These are phyloP conservation scores for Oasisia sp. DNA, from an alignment of 2,888 invertebrate genomes.

Conservation along the genomic window DNA sequence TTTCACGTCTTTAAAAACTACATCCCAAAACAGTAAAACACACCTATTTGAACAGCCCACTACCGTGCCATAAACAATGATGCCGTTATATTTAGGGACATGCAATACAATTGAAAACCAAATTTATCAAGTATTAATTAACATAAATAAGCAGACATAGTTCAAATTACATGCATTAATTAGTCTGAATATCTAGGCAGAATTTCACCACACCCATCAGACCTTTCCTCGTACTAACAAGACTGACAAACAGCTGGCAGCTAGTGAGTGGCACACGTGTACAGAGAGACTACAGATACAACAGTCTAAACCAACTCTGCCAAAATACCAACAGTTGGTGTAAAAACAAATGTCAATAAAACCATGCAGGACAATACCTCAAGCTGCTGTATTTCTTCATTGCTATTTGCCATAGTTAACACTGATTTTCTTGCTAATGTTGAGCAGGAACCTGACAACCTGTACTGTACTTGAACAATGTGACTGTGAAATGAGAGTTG, in stretches of 20 bases:
- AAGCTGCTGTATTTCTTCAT: background rate
- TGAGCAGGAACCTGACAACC: background rate
- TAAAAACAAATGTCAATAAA: background rate
- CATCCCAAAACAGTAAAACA: too few species aligned
- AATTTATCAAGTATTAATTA: background rate
- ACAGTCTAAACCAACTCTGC: background rate
- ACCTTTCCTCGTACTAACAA: background rate
- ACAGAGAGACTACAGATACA: too few species aligned
- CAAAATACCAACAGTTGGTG: background rate
- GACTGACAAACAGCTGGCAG: background rate
- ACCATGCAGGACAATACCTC: background rate
- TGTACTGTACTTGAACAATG: background rate
- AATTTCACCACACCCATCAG: background rate
- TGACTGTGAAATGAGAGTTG: background rate
- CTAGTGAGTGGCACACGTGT: background rate
- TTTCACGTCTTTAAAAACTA: too few species aligned
- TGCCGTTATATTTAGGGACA: too few species aligned
- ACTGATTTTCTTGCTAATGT: background rate
- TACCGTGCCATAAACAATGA: too few species aligned
- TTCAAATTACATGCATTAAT: slow-evolving; percentile 5
- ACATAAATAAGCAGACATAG: background rate
- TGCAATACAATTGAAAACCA: background rate
- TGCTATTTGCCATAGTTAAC: background rate
- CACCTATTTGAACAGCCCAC: too few species aligned
- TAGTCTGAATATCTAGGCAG: background rate